A percentile compares a stretch with the other conserved stretches of the same genome.
These are phyloP conservation scores for Oreonectes daqikongensis DNA, from an alignment of 2,797 vertebrate genomes.

Conservation along the genomic window DNA sequence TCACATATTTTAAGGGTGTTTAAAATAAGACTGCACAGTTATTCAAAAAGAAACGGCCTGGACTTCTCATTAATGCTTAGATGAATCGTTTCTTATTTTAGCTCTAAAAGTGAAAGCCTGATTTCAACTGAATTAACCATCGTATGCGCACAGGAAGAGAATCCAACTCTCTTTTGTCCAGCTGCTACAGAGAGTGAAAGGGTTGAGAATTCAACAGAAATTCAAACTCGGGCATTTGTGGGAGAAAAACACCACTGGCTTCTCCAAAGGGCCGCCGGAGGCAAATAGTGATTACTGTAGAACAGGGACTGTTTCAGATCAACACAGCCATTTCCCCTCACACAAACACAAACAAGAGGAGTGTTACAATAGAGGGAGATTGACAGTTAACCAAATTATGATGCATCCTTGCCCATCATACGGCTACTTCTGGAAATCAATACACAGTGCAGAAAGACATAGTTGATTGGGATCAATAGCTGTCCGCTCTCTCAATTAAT, in stretches of 20 bases:
- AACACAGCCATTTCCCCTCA: conserved; percentile 5
- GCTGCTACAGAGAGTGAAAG: background rate
- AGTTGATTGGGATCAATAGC: conserved; percentile 25
- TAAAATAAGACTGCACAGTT: conserved; percentile 2
- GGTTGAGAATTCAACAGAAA: background rate
- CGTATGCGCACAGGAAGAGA: background rate
- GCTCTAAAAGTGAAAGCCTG: background rate
- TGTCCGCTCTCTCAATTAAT: conserved; percentile 26
- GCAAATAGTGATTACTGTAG: background rate
- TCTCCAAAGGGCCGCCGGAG: background rate
- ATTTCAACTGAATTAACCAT: conserved; percentile 1
- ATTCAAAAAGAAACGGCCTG: background rate
- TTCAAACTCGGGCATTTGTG: conserved; percentile 10
- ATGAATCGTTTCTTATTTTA: conserved; percentile 28
- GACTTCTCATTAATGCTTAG: conserved; percentile 12
- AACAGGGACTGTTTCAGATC: background rate
- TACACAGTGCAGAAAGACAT: conserved; percentile 7
- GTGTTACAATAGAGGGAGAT: conserved; percentile 15
- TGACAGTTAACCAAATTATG: conserved; percentile 23
- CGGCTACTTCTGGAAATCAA: conserved; percentile 18
- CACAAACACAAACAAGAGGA: conserved; percentile 4
- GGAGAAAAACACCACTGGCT: background rate
- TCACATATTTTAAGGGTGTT: background rate
- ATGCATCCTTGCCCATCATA: conserved; percentile 19
- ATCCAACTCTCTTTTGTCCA: background rate